These are phyloP conservation scores for Lepilemur septentrionalis DNA, from an alignment of 2,797 vertebrate species.

Conservation along the genomic window DNA sequence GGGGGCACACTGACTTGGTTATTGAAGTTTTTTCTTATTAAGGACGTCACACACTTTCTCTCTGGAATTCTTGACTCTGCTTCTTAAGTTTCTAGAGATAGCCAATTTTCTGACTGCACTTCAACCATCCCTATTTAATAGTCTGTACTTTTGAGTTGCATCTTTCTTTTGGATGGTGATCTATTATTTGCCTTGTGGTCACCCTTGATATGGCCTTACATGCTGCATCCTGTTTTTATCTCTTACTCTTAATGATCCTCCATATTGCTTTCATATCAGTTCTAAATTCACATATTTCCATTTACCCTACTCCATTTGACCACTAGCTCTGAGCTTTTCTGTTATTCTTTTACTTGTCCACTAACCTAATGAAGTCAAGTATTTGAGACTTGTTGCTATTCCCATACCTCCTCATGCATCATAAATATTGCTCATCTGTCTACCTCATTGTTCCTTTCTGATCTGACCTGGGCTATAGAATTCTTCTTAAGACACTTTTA, in stretches of 20 bases:
- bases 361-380: neutral
- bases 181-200: neutral
- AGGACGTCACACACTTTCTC: neutral
- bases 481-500: neutral
- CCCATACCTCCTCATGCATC: neutral
- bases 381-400: neutral
- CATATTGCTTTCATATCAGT: neutral
- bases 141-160: neutral
- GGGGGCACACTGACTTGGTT: neutral
- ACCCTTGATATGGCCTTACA: neutral
- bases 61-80: neutral
- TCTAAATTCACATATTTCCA: neutral
- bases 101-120: neutral
- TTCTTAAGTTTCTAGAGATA: neutral
- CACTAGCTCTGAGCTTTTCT: neutral
- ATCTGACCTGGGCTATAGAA: neutral
- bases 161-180: neutral
- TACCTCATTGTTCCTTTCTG: neutral
- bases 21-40: neutral
- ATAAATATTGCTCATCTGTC: neutral
- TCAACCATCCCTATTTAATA: neutral
- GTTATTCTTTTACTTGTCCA: neutral
- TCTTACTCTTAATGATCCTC: neutral
- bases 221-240: neutral
- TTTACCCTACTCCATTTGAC: neutral